Evolutionary conservation across 1,140 invertebrate genomes (phyloP).

Genomic region (Cydia pomonella): DNA sequence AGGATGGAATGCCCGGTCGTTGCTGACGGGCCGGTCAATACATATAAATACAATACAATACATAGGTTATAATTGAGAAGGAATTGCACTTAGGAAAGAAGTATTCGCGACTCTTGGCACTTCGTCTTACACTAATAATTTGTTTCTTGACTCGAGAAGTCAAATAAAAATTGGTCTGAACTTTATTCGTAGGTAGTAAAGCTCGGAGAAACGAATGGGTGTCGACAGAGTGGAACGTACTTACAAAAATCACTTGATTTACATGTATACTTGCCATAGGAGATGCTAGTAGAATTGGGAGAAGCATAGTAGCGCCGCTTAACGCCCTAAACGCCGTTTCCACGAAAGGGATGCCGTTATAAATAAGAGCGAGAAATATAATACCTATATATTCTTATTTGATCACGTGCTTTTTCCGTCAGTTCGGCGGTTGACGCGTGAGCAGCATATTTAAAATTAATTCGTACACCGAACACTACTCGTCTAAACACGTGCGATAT

Average conservation of each 20-base stretch:
- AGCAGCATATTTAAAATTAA: conserved; percentile 13
- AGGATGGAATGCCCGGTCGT: conserved; percentile 35
- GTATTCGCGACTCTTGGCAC: conserved; percentile 72
- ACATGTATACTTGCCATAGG: not conserved
- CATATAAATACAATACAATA: conserved; percentile 41
- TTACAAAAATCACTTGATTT: not conserved
- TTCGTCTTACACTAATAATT: conserved; percentile 70
- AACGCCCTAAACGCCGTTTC: not conserved
- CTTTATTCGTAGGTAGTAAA: conserved; percentile 19
- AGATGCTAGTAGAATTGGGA: not conserved
- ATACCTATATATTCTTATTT: not conserved
- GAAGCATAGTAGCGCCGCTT: conserved; percentile 1
- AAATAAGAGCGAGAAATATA: not conserved
- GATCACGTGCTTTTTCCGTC: not conserved
- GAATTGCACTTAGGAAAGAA: conserved; percentile 71
- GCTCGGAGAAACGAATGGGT: conserved; percentile 29
- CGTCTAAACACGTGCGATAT: conserved; percentile 56
- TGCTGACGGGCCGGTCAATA: conserved; percentile 33
- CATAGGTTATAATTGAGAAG: conserved; percentile 67
- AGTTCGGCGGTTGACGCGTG: not conserved
- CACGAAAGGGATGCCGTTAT: not conserved
- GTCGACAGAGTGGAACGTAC: conserved; percentile 19
- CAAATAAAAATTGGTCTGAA: conserved; percentile 32
- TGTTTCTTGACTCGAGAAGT: conserved; percentile 39
- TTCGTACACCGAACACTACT: conserved; percentile 42